These are phyloP conservation scores for Numida meleagris DNA, from an alignment of 2,113 vertebrate species.

Conservation along the genomic window DNA sequence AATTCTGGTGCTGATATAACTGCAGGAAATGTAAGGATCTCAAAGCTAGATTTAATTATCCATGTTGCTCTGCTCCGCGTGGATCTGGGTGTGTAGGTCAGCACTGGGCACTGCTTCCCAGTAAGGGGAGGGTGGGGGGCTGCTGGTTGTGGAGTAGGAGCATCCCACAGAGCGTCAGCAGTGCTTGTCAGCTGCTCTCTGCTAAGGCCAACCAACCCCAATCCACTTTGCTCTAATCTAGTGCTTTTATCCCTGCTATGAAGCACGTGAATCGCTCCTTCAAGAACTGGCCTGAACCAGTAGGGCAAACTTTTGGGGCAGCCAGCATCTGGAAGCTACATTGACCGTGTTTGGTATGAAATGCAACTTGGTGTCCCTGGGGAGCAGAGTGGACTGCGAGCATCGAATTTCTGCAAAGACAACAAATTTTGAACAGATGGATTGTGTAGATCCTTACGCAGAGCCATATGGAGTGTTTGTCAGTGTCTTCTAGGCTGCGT, in stretches of 20 bases:
- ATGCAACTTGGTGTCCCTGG: background rate
- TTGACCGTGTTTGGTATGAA: slow-evolving; percentile 68
- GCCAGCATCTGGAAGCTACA: slow-evolving; percentile 39
- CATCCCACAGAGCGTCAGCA: background rate
- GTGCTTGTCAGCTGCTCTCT: background rate
- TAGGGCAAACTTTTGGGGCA: slow-evolving; percentile 54
- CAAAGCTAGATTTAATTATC: background rate
- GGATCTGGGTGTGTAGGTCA: background rate
- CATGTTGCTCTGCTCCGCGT: fast-evolving
- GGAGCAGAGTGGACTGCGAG: background rate
- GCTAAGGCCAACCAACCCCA: background rate
- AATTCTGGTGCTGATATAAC: background rate
- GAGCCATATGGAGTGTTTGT: background rate
- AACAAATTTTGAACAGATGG: slow-evolving; percentile 23
- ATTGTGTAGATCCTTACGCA: background rate
- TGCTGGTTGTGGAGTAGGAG: background rate
- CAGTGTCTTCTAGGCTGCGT: background rate
- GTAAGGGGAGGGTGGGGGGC: background rate
- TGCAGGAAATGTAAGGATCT: background rate
- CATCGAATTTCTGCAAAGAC: slow-evolving; percentile 39
- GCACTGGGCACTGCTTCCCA: background rate
- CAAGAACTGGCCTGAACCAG: slow-evolving; percentile 43
- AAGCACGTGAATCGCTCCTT: background rate
- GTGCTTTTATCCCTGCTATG: slow-evolving; percentile 21
- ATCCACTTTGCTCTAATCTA: slow-evolving; percentile 44